A percentile compares a stretch with the other conserved stretches of the same genome.
These are phyloP conservation scores for Acanthurus lineatus DNA, from an alignment of 2,797 vertebrate species.

Conservation along the genomic window DNA sequence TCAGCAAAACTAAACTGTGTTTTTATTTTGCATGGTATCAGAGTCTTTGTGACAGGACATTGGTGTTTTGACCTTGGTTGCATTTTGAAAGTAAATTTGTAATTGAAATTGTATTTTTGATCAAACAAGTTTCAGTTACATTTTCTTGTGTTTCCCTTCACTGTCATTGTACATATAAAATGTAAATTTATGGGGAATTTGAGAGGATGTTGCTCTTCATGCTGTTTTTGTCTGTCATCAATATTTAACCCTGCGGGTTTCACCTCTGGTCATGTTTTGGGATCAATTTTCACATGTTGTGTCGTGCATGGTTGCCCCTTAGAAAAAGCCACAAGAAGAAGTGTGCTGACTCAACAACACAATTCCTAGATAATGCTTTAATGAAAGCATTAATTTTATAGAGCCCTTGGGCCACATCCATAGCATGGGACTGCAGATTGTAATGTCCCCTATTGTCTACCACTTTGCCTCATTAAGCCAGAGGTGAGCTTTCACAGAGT, in stretches of 20 bases:
- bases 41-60: background rate
- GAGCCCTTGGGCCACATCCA: slow-evolving; percentile 28
- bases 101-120: background rate
- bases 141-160: background rate
- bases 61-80: background rate
- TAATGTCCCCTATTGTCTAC: slow-evolving; percentile 29
- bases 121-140: background rate
- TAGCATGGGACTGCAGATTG: slow-evolving; percentile 32
- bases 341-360: slow-evolving; percentile 41
- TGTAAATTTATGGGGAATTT: background rate
- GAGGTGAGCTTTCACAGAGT: slow-evolving; percentile 42
- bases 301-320: slow-evolving; percentile 9
- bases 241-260: slow-evolving; percentile 1
- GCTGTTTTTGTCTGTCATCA: background rate
- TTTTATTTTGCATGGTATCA: background rate
- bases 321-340: slow-evolving; percentile 23
- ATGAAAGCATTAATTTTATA: slow-evolving; percentile 52
- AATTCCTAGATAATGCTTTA: slow-evolving; percentile 39
- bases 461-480: slow-evolving; percentile 42
- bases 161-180: background rate
- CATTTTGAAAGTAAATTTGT: background rate
- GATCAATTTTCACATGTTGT: slow-evolving; percentile 36
- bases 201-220: background rate
- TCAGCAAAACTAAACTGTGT: background rate
- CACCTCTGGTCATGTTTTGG: slow-evolving; percentile 12